Evolutionary conservation across 2,113 vertebrate species (phyloP), one percentile per base, ranked within the genome.

Genomic region (Aleadryas rufinucha): DNA sequence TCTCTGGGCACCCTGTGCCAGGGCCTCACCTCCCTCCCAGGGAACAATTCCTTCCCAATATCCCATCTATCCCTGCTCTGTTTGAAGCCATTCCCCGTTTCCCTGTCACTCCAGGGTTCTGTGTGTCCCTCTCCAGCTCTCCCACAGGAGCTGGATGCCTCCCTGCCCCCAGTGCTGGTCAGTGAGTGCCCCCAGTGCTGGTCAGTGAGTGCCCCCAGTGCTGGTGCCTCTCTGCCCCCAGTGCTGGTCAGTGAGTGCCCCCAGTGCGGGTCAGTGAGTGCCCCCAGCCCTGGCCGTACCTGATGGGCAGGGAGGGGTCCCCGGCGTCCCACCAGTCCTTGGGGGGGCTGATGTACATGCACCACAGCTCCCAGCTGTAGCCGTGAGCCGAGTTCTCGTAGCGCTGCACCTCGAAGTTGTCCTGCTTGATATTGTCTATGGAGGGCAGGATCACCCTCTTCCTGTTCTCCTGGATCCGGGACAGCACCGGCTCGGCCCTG

Each of bases 361-460:
- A 99, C 99, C 99, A 99, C 66, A 99, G 98, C 97, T 99, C 99
- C 99, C 99, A 99, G 97, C 99, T 99, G 98, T 99, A 99, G 44
- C 99, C 99, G 0, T 99, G 99, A 9, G 98, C 99, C 0, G 99
- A 99, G 97, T 99, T 99, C 98, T 99, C 99, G 0, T 99, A 99
- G n/a, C 98, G 99, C 94, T 99, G 99, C 95, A 99, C 98, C 97
- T 99, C 99, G 2, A 99, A 99, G 10, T 98, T 99, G 91, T 99
- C 99, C 57, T 99, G 98, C 81, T 99, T 99, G 98, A 99, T 99
- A 98, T 99, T 99, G 97, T 99, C 99, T 9, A 99, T 99, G 64
- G 99, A 99, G 4, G 99, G 99, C 41, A 99, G 97, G 90, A 99
- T 98, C 74, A 99, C 99, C 61, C 99, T 98, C 85, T 95, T 99